These are phyloP conservation scores for Rotaria macrura DNA, from an alignment of 2,888 invertebrate species.

Conservation along the genomic window DNA sequence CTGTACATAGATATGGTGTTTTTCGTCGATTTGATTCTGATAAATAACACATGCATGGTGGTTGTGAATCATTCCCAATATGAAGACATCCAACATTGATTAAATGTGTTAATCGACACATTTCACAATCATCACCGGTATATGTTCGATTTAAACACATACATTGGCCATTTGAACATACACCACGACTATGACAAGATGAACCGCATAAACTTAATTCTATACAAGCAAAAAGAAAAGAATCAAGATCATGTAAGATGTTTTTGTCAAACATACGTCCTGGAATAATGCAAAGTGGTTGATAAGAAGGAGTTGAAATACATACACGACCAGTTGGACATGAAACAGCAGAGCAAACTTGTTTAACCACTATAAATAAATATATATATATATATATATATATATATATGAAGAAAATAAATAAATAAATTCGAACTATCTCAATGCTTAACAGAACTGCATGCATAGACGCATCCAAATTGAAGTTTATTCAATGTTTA, in stretches of 20 bases:
- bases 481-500: no score
- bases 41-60: not conserved
- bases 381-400: no score
- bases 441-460: no score
- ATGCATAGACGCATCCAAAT: no score
- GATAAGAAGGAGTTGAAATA: not conserved
- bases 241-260: no score
- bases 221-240: not conserved
- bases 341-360: not conserved
- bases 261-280: not conserved
- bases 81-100: not conserved
- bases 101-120: not conserved
- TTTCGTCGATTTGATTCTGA: not conserved
- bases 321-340: not conserved
- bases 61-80: not conserved
- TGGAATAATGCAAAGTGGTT: not conserved
- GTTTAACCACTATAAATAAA: not conserved
- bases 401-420: no score
- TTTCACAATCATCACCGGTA: not conserved
- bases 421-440: no score
- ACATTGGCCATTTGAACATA: slow-evolving; percentile 12
- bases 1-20: not conserved
- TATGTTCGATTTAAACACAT: slow-evolving; percentile 6
- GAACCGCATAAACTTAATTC: not conserved
- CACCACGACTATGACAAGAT: slow-evolving; percentile 8